Base-by-base conservation (phyloP, 1,140 invertebrate genomes). In the Hypothenemus hampei region DNA sequence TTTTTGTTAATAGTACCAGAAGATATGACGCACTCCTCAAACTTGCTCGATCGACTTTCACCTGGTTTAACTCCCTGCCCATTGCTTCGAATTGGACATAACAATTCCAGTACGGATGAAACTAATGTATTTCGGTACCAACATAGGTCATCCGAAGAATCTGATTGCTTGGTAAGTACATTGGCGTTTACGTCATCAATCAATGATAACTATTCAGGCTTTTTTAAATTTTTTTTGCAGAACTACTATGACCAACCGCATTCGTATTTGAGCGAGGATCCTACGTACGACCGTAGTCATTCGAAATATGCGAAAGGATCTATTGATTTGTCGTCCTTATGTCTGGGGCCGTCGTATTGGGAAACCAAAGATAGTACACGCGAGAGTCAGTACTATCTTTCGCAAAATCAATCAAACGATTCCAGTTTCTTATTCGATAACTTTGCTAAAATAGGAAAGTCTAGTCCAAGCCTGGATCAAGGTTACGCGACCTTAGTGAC, bases 401-500 rank as follows among this genome's bases (percentile, higher is more conserved):
- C 24, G 4, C 54, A 47, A 60, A 52, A 45, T 53, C 39, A 61
- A 41, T 26, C 46, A 1, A 59, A 65, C 62, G 52, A 67, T 51
- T 65, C 58, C 33, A 66, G 64, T 55, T 72, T 70, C 56, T 56
- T 73, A 40, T 61, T 72, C 36, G 70, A 73, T 40, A 73, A 69
- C 58, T 73, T 71, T 56, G 60, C 64, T 13, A 73, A 72, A 58
- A 57, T 73, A 43, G 72, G 72, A 22, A 70, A 77, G 57, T 71
- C 74, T 36, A 75, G 74, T 49, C 80, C 84, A 20, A 83, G 78
- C 58, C 68, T 85, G 16, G 84, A 87, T 68, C 81, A 87, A 66
- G 85, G 86, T 5, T 88, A 88, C 69, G 84, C 86, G 60, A 88
- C 86, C 1, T 70, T 88, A 31, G 80, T 85, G 1, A 78, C 78